Conservation (phyloP, 2,113 vertebrate genomes). For the Okapia johnstoni region DNA sequence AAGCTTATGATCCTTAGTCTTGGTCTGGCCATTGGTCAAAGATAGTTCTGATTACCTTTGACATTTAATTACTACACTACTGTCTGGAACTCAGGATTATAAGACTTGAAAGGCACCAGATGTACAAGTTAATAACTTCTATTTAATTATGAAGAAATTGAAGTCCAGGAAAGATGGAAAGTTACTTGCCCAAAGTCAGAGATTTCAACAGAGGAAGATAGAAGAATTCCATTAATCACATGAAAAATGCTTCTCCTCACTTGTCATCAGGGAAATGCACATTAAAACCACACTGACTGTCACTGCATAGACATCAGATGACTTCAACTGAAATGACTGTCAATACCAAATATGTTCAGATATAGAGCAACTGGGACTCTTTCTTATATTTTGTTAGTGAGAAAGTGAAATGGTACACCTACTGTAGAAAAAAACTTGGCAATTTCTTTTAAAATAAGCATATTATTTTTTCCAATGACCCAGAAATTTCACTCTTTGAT, state of each 20-base stretch:
- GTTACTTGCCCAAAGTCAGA: background rate
- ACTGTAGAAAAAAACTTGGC: background rate
- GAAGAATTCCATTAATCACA: background rate
- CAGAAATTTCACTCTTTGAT: background rate
- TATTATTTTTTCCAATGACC: background rate
- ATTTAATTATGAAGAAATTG: background rate
- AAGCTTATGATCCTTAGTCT: background rate
- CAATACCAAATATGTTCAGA: background rate
- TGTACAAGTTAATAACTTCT: background rate
- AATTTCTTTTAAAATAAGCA: background rate
- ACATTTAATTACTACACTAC: background rate
- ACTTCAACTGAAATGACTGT: background rate
- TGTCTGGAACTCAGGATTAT: background rate
- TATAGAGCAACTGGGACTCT: background rate
- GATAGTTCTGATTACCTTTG: conserved; percentile 1
- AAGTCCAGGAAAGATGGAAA: background rate
- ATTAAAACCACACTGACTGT: background rate
- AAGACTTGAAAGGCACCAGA: background rate
- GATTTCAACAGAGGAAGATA: conserved; percentile 1
- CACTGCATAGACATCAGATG: background rate
- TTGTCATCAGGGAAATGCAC: background rate
- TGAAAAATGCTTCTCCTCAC: background rate
- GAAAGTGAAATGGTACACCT: background rate
- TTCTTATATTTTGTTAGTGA: background rate
- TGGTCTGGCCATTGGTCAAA: background rate